Evolutionary conservation across 2,113 vertebrate species (phyloP).

Genomic region (Pseudorhombus dupliciocellatus): DNA sequence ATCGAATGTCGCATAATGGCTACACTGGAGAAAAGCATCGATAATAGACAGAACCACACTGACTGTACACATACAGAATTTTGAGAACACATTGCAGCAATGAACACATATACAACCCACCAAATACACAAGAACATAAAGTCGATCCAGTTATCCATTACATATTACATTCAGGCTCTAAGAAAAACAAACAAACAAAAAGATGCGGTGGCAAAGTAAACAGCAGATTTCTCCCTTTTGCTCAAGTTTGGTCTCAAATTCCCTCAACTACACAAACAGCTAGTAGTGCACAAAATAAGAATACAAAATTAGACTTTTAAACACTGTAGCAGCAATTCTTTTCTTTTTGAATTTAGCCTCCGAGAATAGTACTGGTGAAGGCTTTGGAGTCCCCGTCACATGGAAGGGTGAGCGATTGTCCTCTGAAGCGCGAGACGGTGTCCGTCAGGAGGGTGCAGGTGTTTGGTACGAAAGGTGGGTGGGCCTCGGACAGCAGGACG

Average conservation of each 20-base stretch:
- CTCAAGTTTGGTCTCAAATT: conserved; percentile 82
- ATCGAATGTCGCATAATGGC: conserved; percentile 40
- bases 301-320: conserved; percentile 86
- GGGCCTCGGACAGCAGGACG: conserved; percentile 58
- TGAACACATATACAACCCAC: conserved; percentile 70
- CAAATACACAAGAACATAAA: conserved; percentile 63
- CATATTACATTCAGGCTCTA: conserved; percentile 79
- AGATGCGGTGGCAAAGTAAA: conserved; percentile 75
- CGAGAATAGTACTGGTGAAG: conserved; percentile 65
- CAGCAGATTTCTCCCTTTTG: conserved; percentile 78
- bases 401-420: conserved; percentile 77
- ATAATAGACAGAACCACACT: conserved; percentile 62
- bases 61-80: conserved; percentile 69
- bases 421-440: conserved; percentile 66
- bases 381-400: conserved; percentile 67
- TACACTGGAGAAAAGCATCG: conserved; percentile 62
- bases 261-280: conserved; percentile 78
- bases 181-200: conserved; percentile 46
- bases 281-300: conserved; percentile 86
- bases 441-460: conserved; percentile 54
- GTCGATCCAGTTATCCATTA: conserved; percentile 68
- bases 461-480: conserved; percentile 60
- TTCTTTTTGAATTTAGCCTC: conserved; percentile 76
- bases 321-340: conserved; percentile 85
- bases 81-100: conserved; percentile 70